Conservation (phyloP, 1,140 invertebrate species). For the Drosophila biarmipes region DNA sequence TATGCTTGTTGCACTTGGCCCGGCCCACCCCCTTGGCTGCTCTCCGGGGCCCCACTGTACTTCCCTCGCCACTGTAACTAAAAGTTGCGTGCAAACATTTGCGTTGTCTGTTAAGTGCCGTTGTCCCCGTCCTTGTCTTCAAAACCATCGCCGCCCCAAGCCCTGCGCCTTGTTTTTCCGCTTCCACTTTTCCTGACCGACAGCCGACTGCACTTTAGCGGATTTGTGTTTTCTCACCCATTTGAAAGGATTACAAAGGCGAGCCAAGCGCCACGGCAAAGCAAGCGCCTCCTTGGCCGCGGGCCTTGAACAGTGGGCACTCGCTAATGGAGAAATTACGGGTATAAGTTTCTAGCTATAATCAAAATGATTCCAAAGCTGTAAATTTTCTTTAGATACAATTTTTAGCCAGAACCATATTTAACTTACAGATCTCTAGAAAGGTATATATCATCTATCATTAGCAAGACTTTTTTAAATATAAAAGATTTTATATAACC, state of each 20-base stretch:
- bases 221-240: conserved; percentile 81
- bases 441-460: too few relatives aligned
- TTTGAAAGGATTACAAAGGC: conserved; percentile 77
- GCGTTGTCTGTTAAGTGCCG: conserved; percentile 66
- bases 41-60: not conserved
- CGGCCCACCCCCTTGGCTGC: not conserved
- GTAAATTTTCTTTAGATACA: too few relatives aligned
- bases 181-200: conserved; percentile 51
- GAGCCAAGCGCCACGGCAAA: conserved; percentile 50
- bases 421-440: too few relatives aligned
- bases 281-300: conserved; percentile 8
- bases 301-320: conserved; percentile 2
- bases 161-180: conserved; percentile 8
- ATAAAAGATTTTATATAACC: too few relatives aligned
- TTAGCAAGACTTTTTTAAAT: too few relatives aligned
- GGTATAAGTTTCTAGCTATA: not conserved
- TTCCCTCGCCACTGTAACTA: conserved; percentile 61
- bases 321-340: not conserved
- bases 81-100: conserved; percentile 79
- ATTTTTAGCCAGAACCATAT: too few relatives aligned
- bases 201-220: conserved; percentile 77
- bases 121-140: conserved; percentile 6
- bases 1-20: conserved; percentile 60
- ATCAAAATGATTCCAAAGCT: too few relatives aligned
- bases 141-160: not conserved